Percentiles rank a stretch among this genome's conserved stretches.
These are phyloP conservation scores for Sialia sialis DNA, from an alignment of 2,113 vertebrate species.

Conservation along the genomic window DNA sequence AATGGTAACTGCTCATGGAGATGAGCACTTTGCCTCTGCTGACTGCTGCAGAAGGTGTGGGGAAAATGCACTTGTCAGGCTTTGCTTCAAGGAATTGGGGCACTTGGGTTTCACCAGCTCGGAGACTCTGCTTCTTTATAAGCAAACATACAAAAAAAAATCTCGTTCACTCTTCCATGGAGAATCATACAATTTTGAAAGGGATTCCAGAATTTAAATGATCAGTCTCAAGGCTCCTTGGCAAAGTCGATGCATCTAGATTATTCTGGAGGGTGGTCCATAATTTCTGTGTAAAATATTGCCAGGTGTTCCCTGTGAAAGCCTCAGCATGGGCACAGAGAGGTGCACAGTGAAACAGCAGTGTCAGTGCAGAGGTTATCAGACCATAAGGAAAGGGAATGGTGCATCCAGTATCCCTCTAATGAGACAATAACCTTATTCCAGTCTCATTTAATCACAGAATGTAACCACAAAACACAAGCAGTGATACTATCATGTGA, in stretches of 20 bases:
- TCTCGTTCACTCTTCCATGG: neutral
- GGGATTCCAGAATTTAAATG: neutral
- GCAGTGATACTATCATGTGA: accelerated
- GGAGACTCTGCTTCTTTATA: neutral
- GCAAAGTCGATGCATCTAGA: neutral
- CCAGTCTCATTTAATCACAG: neutral
- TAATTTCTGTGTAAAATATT: neutral
- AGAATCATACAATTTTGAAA: neutral
- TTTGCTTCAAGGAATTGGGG: neutral
- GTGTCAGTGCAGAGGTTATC: neutral
- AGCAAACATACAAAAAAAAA: neutral
- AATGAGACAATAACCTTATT: neutral
- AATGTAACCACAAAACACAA: accelerated
- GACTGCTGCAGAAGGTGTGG: neutral
- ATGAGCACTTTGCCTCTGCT: neutral
- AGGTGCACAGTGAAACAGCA: neutral
- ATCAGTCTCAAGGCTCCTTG: neutral
- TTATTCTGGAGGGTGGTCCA: neutral
- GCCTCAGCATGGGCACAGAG: neutral
- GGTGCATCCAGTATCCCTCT: neutral
- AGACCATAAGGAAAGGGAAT: neutral
- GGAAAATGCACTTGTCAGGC: neutral
- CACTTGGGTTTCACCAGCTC: neutral
- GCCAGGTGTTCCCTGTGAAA: neutral
- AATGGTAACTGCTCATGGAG: neutral